phyloP scores from a whole-genome alignment of 2,113 vertebrate genomes.

The Archocentrus centrarchus region DNA sequence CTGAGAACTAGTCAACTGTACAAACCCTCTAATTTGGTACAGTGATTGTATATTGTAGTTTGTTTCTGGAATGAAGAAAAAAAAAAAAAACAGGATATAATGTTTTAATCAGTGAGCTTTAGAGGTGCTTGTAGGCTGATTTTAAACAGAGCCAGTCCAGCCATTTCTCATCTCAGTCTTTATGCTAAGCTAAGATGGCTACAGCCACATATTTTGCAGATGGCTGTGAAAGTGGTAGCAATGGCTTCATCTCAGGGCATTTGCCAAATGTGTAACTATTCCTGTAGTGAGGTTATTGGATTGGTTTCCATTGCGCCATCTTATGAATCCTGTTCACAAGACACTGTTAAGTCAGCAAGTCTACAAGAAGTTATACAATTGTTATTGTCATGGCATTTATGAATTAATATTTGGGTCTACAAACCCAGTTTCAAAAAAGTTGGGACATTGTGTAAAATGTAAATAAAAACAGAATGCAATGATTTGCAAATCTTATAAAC shows the following conservation, averaged over 20 bases:
- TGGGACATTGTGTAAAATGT: no score
- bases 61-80: no score
- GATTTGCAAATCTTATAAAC: no score
- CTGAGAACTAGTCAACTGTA: not conserved
- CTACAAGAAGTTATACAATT: not conserved
- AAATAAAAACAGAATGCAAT: no score
- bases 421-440: no score
- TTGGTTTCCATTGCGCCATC: not conserved
- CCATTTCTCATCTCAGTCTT: not conserved
- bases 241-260: not conserved
- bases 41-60: not conserved
- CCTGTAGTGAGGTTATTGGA: not conserved
- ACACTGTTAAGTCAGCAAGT: not conserved
- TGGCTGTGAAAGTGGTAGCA: not conserved
- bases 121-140: not conserved
- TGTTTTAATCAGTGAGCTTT: not conserved
- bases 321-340: not conserved
- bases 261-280: constrained; percentile 1
- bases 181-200: not conserved
- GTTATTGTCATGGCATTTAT: no score
- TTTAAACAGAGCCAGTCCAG: not conserved
- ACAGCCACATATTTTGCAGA: not conserved
- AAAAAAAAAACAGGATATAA: not conserved
- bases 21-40: no score
- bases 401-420: no score